A percentile compares a stretch with the other conserved stretches of the same genome.
phyloP scores from a whole-genome alignment of 2,888 invertebrate species.

The Hypsopygia costalis region DNA sequence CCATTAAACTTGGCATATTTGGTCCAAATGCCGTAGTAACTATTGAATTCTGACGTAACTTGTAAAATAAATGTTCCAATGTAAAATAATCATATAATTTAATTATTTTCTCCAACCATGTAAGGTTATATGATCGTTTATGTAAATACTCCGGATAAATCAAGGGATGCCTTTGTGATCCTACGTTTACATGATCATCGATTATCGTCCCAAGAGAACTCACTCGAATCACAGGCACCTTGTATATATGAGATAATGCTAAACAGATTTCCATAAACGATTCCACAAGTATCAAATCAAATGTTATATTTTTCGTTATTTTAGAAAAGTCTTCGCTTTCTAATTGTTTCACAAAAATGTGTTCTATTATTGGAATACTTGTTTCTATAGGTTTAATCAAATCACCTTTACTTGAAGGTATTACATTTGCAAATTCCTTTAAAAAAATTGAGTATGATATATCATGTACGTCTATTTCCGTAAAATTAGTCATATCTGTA shows the following conservation, averaged over 20 bases:
- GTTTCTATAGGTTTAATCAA: neutral
- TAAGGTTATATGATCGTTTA: neutral
- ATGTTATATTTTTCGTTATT: slow-evolving; percentile 4
- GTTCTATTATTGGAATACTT: neutral
- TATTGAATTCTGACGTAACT: neutral
- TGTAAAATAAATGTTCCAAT: neutral
- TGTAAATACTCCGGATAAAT: neutral
- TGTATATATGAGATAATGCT: slow-evolving; percentile 7
- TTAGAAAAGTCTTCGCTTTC: slow-evolving; percentile 5
- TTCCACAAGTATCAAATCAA: slow-evolving; percentile 10
- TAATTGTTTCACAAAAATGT: neutral
- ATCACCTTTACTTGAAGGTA: neutral
- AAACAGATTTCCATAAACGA: slow-evolving; percentile 1
- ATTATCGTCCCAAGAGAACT: slow-evolving; percentile 34
- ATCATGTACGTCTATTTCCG: slow-evolving; percentile 40
- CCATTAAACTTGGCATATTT: slow-evolving; percentile 21
- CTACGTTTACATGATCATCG: slow-evolving; percentile 4
- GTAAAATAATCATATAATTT: neutral
- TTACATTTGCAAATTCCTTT: neutral
- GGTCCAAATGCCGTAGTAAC: slow-evolving; percentile 9
- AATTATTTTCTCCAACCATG: neutral
- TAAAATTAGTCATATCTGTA: slow-evolving; percentile 31
- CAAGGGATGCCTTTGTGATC: slow-evolving; percentile 18
- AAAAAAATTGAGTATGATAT: slow-evolving; percentile 28
- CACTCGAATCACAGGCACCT: slow-evolving; percentile 10